Conservation (phyloP, 2,113 vertebrate species). For the Leucopsar rothschildi region DNA sequence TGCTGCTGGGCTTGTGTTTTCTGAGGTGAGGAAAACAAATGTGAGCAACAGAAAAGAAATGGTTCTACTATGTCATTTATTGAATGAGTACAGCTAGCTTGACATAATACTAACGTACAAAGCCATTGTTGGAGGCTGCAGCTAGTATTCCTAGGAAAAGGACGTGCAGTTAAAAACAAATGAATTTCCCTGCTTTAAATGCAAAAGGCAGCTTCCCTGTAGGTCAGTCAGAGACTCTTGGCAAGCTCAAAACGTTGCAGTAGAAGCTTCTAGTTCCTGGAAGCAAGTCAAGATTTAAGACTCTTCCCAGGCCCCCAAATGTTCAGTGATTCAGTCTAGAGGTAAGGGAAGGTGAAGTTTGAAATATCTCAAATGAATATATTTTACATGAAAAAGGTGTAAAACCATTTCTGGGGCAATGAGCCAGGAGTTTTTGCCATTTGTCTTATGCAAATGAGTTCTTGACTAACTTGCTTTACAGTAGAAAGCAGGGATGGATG, state of each 20-base stretch:
- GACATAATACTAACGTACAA: background rate
- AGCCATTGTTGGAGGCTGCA: background rate
- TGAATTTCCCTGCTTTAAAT: constrained; percentile 2
- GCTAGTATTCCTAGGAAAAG: background rate
- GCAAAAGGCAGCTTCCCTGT: background rate
- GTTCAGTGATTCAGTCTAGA: background rate
- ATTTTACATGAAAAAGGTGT: background rate
- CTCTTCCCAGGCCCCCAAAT: background rate
- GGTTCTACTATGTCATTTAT: background rate
- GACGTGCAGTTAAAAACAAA: background rate
- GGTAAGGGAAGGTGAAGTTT: background rate
- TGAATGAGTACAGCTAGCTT: background rate
- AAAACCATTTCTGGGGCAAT: background rate
- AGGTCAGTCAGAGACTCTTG: background rate
- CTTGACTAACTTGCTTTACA: background rate
- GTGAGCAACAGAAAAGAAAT: background rate
- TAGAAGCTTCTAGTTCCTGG: constrained; percentile 38
- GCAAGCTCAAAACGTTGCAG: background rate
- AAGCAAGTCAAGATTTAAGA: constrained; percentile 31
- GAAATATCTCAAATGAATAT: background rate
- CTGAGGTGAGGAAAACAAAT: background rate
- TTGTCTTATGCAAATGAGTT: background rate
- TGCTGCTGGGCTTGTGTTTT: background rate
- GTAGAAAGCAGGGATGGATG: background rate
- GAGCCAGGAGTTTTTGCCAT: background rate